Percentiles rank a stretch among this genome's conserved stretches.
phyloP scores from a whole-genome alignment of 2,888 invertebrate genomes.

The Eupithecia inturbata region DNA sequence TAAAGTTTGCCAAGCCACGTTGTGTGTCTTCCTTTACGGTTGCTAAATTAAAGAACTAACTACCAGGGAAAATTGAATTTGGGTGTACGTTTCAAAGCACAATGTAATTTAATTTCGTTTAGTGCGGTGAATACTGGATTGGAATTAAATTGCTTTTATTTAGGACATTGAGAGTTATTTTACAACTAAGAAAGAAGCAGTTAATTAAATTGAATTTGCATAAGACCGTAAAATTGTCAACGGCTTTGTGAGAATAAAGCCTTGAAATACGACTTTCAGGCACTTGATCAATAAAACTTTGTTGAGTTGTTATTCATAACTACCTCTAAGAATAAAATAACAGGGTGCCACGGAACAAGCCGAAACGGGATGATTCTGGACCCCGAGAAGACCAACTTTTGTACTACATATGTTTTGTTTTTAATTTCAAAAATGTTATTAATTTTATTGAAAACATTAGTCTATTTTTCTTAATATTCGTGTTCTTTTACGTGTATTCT shows the following conservation, averaged over 20 bases:
- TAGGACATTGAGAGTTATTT: constrained; percentile 12
- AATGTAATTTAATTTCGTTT: constrained; percentile 27
- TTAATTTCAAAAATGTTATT: too few relatives aligned
- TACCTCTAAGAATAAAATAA: constrained; percentile 16
- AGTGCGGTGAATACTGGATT: constrained; percentile 21
- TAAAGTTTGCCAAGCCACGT: constrained; percentile 30
- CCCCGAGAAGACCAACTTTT: too few relatives aligned
- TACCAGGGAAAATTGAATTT: constrained; percentile 26
- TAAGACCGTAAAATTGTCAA: constrained; percentile 21
- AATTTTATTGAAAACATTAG: too few relatives aligned
- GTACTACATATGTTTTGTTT: too few relatives aligned
- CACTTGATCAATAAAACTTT: constrained; percentile 20
- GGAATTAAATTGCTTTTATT: constrained; percentile 27
- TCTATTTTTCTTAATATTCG: too few relatives aligned
- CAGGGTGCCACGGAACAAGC: too few relatives aligned
- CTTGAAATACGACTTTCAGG: constrained; percentile 17
- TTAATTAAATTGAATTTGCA: constrained; percentile 14
- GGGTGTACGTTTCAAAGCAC: constrained; percentile 14
- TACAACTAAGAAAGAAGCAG: constrained; percentile 11
- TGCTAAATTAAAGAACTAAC: constrained; percentile 32
- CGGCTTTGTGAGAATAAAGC: constrained; percentile 24
- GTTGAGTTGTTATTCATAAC: constrained; percentile 17
- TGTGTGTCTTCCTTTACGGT: constrained; percentile 25
- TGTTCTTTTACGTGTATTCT: too few relatives aligned
- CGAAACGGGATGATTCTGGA: too few relatives aligned